Evolutionary conservation across 1,140 invertebrate genomes (phyloP).

Genomic region (Popillia japonica): DNA sequence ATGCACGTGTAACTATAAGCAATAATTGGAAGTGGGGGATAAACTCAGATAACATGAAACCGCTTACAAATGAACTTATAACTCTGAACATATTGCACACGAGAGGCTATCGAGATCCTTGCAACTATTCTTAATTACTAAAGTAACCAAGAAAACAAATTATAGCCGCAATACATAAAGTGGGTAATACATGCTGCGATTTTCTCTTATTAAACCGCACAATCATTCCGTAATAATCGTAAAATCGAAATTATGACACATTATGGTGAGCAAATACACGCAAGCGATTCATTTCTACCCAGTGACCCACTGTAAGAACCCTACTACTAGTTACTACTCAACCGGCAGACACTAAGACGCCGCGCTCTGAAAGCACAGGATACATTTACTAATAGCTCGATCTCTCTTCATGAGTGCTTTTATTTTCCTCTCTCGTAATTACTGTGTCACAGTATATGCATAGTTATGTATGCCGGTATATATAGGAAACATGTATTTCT

Average conservation of each 20-base stretch:
- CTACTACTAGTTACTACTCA: neutral
- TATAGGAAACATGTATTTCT: too few species aligned
- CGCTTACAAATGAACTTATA: too few species aligned
- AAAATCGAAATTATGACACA: constrained; percentile 4
- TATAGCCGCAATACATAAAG: too few species aligned
- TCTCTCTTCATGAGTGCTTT: neutral
- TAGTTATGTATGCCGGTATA: neutral
- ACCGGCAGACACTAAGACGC: neutral
- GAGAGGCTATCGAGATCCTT: too few species aligned
- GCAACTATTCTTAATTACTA: too few species aligned
- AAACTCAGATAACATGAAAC: too few species aligned
- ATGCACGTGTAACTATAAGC: too few species aligned
- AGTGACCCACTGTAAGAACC: neutral
- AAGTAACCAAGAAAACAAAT: too few species aligned
- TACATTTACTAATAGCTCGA: neutral
- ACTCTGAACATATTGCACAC: too few species aligned
- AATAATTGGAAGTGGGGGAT: too few species aligned
- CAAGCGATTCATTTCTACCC: neutral
- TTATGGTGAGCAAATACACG: neutral
- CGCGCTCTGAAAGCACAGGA: neutral
- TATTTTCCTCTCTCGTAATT: neutral
- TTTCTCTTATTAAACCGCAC: neutral
- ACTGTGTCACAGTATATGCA: neutral
- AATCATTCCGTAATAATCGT: neutral
- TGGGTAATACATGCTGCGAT: neutral